Conservation (phyloP, 2,797 vertebrate species). For the Anguilla pacifica region DNA sequence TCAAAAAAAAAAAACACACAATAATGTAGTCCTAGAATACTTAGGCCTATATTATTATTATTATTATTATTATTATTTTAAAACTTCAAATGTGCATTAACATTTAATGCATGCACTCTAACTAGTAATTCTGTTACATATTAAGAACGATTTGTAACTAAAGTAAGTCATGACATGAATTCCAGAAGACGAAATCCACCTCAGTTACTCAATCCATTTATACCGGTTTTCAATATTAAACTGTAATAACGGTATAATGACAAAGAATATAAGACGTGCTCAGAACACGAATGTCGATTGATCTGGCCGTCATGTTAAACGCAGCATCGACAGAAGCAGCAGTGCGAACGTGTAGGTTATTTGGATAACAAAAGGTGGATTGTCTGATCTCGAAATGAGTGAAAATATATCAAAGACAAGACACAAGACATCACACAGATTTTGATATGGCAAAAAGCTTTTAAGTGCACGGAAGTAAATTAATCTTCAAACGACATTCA, state of each 20-base stretch:
- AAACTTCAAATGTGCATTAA: neutral
- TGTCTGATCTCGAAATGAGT: slow-evolving; percentile 12
- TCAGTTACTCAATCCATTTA: neutral
- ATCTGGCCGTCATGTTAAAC: neutral
- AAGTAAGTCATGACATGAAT: neutral
- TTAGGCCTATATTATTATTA: too few relatives aligned
- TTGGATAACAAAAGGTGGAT: neutral
- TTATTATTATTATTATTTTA: neutral
- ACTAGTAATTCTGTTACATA: too few relatives aligned
- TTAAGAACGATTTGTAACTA: neutral
- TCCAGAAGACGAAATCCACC: neutral
- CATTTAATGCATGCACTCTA: neutral
- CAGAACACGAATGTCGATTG: neutral
- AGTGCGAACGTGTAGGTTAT: neutral
- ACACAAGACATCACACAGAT: slow-evolving; percentile 18
- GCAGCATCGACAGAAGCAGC: neutral
- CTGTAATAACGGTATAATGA: neutral
- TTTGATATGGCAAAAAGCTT: slow-evolving; percentile 19
- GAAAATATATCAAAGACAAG: slow-evolving; percentile 20
- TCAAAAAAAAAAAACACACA: neutral
- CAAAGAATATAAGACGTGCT: neutral
- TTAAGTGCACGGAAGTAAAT: neutral
- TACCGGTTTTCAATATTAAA: neutral
- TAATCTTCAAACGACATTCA: neutral
- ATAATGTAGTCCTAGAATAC: too few relatives aligned